Percentiles rank a stretch among this genome's conserved stretches.
phyloP scores from a whole-genome alignment of 2,888 invertebrate genomes.

The Acheta domesticus region DNA sequence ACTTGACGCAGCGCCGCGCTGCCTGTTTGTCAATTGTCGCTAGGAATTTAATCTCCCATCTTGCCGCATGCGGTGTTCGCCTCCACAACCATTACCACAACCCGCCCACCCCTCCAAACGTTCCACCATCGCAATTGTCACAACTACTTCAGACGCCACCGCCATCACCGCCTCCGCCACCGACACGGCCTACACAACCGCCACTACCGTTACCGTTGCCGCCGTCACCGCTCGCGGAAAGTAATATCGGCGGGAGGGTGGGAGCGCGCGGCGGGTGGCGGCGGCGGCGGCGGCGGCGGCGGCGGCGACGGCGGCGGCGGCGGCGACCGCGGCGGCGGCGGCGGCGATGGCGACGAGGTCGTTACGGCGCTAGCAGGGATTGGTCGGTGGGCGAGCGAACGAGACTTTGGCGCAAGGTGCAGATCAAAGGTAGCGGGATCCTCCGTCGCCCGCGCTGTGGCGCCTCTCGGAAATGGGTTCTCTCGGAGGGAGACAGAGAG shows the following conservation, averaged over 20 bases:
- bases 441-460: background rate
- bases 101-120: background rate
- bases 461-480: conserved; percentile 3
- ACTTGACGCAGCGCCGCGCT: background rate
- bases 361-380: background rate
- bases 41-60: conserved; percentile 18
- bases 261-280: too few species aligned
- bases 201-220: too few species aligned
- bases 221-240: too few species aligned
- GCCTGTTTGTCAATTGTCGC: background rate
- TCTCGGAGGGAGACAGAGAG: background rate
- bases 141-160: too few species aligned
- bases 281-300: too few species aligned
- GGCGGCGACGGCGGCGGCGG: too few species aligned
- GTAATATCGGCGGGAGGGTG: too few species aligned
- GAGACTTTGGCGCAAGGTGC: background rate
- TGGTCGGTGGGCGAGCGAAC: background rate
- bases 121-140: too few species aligned
- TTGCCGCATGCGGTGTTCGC: background rate
- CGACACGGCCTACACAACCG: too few species aligned
- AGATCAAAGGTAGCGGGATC: conserved; percentile 18
- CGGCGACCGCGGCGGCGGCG: background rate
- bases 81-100: background rate
- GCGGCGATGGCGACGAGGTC: background rate
- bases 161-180: too few species aligned